Evolutionary conservation across 2,113 vertebrate species (phyloP).

Genomic region (Acrocephalus kingi): DNA sequence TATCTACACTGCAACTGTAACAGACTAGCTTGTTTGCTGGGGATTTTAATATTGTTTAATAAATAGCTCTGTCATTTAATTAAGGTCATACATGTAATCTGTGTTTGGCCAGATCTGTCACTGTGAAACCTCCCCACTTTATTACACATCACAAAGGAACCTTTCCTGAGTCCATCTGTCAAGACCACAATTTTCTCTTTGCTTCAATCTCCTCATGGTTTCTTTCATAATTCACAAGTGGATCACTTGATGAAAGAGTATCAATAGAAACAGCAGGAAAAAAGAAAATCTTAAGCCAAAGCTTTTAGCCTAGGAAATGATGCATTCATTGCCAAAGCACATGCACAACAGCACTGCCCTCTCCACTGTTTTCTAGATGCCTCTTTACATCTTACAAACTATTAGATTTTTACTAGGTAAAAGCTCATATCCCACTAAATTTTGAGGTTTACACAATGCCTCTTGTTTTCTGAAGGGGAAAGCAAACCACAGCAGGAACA

Average conservation of each 20-base stretch:
- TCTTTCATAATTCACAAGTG: background rate
- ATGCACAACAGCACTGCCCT: background rate
- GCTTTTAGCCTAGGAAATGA: background rate
- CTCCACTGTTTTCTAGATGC: background rate
- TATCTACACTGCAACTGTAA: background rate
- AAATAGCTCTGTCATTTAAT: background rate
- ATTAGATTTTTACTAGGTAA: background rate
- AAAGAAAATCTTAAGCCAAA: background rate
- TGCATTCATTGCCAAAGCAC: background rate
- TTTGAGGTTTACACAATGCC: background rate
- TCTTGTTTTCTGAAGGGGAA: background rate
- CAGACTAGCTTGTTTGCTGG: background rate
- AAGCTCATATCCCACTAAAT: background rate
- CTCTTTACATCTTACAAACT: background rate
- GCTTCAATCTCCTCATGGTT: background rate
- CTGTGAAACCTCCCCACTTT: background rate
- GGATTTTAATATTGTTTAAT: background rate
- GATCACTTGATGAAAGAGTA: background rate
- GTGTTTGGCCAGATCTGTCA: background rate
- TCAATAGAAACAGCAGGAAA: background rate
- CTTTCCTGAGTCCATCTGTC: background rate
- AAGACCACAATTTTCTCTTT: background rate
- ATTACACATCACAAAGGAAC: background rate
- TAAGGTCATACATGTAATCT: background rate
- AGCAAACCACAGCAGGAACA: background rate